Evolutionary conservation across 2,113 vertebrate species (phyloP).

Genomic region (Pleuronectes platessa): DNA sequence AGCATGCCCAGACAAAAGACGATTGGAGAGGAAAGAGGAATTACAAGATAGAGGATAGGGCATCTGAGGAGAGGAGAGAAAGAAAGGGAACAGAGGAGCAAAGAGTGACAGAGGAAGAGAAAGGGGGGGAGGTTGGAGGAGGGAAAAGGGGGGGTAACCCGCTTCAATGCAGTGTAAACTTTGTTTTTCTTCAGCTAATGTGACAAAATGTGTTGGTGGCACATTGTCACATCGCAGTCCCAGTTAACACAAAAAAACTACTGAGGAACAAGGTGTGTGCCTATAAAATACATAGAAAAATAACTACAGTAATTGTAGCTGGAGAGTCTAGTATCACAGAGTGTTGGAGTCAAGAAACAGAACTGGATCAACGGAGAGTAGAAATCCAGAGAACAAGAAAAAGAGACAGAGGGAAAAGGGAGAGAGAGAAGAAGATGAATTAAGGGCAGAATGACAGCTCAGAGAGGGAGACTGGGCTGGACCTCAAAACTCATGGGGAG

Average conservation of each 20-base stretch:
- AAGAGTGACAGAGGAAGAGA: slow-evolving; percentile 73
- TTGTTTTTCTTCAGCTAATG: slow-evolving; percentile 88
- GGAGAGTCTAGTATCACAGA: slow-evolving; percentile 69
- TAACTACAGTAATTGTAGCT: slow-evolving; percentile 58
- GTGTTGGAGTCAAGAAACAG: slow-evolving; percentile 74
- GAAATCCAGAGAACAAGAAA: slow-evolving; percentile 66
- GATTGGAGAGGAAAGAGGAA: slow-evolving; percentile 82
- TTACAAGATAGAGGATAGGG: slow-evolving; percentile 74
- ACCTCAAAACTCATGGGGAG: slow-evolving; percentile 60
- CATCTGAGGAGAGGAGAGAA: slow-evolving; percentile 65
- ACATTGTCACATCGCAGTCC: slow-evolving; percentile 94
- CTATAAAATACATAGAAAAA: slow-evolving; percentile 71
- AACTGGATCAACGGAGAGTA: slow-evolving; percentile 77
- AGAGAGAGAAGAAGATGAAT: slow-evolving; percentile 39
- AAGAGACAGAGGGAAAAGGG: slow-evolving; percentile 40
- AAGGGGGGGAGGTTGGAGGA: slow-evolving; percentile 74
- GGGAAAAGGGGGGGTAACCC: slow-evolving; percentile 85
- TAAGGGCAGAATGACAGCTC: slow-evolving; percentile 42
- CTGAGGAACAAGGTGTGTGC: slow-evolving; percentile 74
- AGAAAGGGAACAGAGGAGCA: slow-evolving; percentile 64
- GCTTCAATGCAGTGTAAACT: slow-evolving; percentile 90
- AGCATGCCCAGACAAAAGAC: slow-evolving; percentile 90
- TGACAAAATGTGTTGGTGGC: slow-evolving; percentile 89
- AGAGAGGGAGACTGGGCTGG: slow-evolving; percentile 49
- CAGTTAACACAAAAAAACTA: slow-evolving; percentile 84